A percentile compares a stretch with the other conserved stretches of the same genome.
phyloP scores from a whole-genome alignment of 2,888 invertebrate genomes.

The Dryomyza anilis region DNA sequence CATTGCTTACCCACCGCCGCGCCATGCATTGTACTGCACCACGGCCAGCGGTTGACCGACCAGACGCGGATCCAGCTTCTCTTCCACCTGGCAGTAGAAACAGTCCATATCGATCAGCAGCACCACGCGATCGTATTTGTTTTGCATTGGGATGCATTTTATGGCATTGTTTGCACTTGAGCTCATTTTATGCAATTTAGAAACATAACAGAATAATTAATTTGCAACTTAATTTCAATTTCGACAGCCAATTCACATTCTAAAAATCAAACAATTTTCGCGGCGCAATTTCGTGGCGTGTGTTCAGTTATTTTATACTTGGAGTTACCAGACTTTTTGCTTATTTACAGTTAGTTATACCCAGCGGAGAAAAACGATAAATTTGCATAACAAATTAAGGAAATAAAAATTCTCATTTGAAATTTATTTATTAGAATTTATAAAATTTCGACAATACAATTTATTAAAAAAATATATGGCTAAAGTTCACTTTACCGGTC shows the following conservation, averaged over 20 bases:
- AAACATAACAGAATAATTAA: background rate
- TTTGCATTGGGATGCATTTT: slow-evolving; percentile 48
- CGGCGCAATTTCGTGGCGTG: background rate
- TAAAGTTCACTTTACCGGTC: too few relatives aligned
- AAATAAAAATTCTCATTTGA: too few relatives aligned
- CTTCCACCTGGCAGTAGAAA: slow-evolving; percentile 99
- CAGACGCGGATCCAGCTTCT: slow-evolving; percentile 80
- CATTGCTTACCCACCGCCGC: slow-evolving; percentile 82
- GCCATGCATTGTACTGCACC: slow-evolving; percentile 93
- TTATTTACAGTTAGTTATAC: too few relatives aligned
- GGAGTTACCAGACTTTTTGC: too few relatives aligned
- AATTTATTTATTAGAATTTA: too few relatives aligned
- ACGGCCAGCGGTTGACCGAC: slow-evolving; percentile 92
- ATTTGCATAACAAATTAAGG: too few relatives aligned
- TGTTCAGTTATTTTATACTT: background rate
- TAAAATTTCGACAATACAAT: too few relatives aligned
- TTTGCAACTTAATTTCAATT: too few relatives aligned
- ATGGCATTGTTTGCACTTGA: slow-evolving; percentile 25
- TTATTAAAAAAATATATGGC: too few relatives aligned
- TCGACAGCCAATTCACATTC: background rate
- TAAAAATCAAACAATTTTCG: background rate
- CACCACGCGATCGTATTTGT: slow-evolving; percentile 70
- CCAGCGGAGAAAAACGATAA: too few relatives aligned
- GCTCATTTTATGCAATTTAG: background rate
- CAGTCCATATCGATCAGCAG: slow-evolving; percentile 98